Evolutionary conservation across 2,888 invertebrate species (phyloP).

Genomic region (Ypsolopha sequella): DNA sequence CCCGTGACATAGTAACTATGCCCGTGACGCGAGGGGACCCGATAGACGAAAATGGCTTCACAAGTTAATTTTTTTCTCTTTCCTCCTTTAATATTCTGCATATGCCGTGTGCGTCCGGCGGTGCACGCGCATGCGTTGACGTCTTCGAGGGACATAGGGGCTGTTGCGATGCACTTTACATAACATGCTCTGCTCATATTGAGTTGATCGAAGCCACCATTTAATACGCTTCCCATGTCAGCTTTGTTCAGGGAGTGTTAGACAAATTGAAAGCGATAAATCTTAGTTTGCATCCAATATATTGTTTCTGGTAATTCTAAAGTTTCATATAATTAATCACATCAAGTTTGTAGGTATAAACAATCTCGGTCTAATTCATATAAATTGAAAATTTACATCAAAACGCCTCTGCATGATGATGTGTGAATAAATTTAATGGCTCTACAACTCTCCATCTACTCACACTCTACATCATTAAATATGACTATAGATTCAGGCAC

Average conservation of each 20-base stretch:
- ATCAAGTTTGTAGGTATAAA: neutral
- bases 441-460: neutral
- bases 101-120: slow-evolving; percentile 62
- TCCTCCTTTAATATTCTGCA: slow-evolving; percentile 71
- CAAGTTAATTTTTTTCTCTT: slow-evolving; percentile 71
- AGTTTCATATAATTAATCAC: slow-evolving; percentile 42
- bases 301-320: slow-evolving; percentile 30
- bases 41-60: slow-evolving; percentile 71
- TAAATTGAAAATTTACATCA: neutral
- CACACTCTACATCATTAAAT: too few species aligned
- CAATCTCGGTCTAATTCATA: neutral
- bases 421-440: neutral
- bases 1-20: too few species aligned
- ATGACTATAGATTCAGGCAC: too few species aligned
- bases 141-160: slow-evolving; percentile 34
- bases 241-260: slow-evolving; percentile 45
- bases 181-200: slow-evolving; percentile 59
- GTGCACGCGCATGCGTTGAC: slow-evolving; percentile 63
- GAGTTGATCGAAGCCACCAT: slow-evolving; percentile 58
- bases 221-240: slow-evolving; percentile 64
- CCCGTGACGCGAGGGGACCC: slow-evolving; percentile 28
- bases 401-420: neutral
- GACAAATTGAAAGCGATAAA: slow-evolving; percentile 25
- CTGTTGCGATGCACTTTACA: slow-evolving; percentile 69
- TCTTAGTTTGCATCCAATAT: slow-evolving; percentile 53